phyloP scores from a whole-genome alignment of 2,113 vertebrate genomes.

The Notiomystis cincta region DNA sequence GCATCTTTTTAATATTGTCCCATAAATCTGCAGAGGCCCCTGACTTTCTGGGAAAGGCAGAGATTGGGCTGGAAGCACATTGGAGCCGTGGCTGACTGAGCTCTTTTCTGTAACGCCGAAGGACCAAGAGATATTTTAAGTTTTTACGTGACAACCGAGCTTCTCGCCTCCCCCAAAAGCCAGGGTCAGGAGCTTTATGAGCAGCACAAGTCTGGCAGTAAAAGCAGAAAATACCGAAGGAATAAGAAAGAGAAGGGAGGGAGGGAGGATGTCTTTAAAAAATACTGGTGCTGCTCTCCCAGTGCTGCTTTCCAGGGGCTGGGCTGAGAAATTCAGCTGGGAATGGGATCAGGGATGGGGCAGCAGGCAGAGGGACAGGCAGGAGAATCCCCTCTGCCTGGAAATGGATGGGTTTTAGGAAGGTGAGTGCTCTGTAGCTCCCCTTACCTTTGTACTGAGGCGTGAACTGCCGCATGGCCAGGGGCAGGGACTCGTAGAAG shows the following conservation, averaged over 20 bases:
- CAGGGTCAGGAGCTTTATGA: conserved; percentile 47
- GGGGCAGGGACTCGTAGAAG: conserved; percentile 75
- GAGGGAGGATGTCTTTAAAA: not conserved
- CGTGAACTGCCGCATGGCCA: conserved; percentile 74
- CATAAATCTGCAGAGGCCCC: conserved; percentile 1
- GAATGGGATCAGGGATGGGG: not conserved
- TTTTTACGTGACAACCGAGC: not conserved
- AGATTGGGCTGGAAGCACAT: not conserved
- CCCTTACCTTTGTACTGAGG: conserved; percentile 78
- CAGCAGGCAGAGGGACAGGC: not conserved
- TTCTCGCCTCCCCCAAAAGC: not conserved
- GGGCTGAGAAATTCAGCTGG: not conserved
- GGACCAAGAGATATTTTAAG: conserved; percentile 47
- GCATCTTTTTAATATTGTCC: not conserved
- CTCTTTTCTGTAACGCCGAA: not conserved
- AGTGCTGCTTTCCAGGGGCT: not conserved
- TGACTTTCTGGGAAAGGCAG: not conserved
- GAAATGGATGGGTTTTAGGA: not conserved
- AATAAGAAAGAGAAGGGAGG: not conserved
- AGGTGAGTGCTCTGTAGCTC: not conserved
- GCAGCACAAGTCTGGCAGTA: conserved; percentile 11
- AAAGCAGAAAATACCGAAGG: not conserved
- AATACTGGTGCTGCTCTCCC: not conserved
- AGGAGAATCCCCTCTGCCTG: not conserved
- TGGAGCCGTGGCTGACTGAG: not conserved